Evolutionary conservation across 2,888 invertebrate species (phyloP).

Genomic region (Hipparchia sbordonii): DNA sequence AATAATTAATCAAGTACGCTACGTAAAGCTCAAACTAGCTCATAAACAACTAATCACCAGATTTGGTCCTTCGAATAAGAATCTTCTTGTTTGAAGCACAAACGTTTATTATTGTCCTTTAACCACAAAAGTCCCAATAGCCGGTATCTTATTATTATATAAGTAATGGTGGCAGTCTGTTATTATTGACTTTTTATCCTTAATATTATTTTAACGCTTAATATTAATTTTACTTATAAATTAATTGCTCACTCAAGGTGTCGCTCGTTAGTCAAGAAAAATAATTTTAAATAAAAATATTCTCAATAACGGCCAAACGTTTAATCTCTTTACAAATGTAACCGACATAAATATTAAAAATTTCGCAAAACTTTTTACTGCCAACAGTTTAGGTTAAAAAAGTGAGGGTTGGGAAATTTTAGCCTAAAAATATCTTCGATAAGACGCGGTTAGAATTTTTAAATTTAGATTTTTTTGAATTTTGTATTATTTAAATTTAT

Average conservation of each 20-base stretch:
- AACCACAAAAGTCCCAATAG: slow-evolving; percentile 56
- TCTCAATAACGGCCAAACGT: slow-evolving; percentile 77
- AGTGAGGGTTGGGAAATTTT: slow-evolving; percentile 64
- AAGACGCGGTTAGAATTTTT: slow-evolving; percentile 69
- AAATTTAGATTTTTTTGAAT: slow-evolving; percentile 56
- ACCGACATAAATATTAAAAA: slow-evolving; percentile 82
- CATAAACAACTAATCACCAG: slow-evolving; percentile 51
- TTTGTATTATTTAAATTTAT: slow-evolving; percentile 76
- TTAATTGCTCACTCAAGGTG: slow-evolving; percentile 66
- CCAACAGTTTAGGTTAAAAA: slow-evolving; percentile 75
- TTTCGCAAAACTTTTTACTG: slow-evolving; percentile 76
- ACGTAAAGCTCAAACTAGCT: slow-evolving; percentile 39
- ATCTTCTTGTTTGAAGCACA: slow-evolving; percentile 52
- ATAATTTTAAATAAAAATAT: slow-evolving; percentile 73
- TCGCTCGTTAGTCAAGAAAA: slow-evolving; percentile 64
- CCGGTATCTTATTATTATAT: slow-evolving; percentile 50
- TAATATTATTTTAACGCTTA: slow-evolving; percentile 73
- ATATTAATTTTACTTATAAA: slow-evolving; percentile 50
- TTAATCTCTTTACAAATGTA: slow-evolving; percentile 77
- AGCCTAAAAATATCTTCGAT: slow-evolving; percentile 79
- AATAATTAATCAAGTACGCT: slow-evolving; percentile 20
- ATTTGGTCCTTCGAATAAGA: slow-evolving; percentile 59
- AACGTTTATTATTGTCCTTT: slow-evolving; percentile 47
- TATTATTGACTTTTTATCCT: slow-evolving; percentile 52
- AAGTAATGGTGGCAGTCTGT: slow-evolving; percentile 60